Evolutionary conservation across 2,113 vertebrate genomes (phyloP).

Genomic region (Jacana jacana): DNA sequence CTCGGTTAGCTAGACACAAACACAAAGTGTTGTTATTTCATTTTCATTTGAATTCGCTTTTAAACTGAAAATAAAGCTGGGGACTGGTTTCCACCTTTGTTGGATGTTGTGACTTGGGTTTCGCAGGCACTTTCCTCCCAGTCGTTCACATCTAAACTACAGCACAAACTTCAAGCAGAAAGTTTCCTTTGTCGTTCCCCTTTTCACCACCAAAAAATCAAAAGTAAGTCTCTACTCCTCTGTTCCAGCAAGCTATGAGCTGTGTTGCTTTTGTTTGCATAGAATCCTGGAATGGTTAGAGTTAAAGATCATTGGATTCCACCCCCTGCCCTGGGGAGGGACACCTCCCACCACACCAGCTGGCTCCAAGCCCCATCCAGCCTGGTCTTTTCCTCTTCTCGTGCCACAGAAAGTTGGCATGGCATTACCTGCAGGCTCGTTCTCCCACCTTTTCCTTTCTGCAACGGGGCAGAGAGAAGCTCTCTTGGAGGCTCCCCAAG

Average conservation of each 20-base stretch:
- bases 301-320: too few species aligned
- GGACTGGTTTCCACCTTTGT: background rate
- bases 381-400: background rate
- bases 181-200: background rate
- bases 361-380: too few species aligned
- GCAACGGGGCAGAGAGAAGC: rapidly evolving
- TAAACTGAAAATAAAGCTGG: background rate
- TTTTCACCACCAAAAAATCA: background rate
- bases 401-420: background rate
- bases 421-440: background rate
- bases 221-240: background rate
- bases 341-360: too few species aligned
- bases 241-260: background rate
- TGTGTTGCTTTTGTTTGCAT: background rate
- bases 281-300: too few species aligned
- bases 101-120: background rate
- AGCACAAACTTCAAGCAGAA: background rate
- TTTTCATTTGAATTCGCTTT: background rate
- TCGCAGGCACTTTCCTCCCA: rapidly evolving
- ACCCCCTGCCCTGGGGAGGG: too few species aligned
- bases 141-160: background rate
- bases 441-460: background rate
- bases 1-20: background rate
- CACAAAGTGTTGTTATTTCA: background rate
- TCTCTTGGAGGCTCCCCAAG: background rate